Percentiles rank a stretch among this genome's conserved stretches.
phyloP scores from a whole-genome alignment of 2,888 invertebrate species.

The Marasmarcha lunaedactyla region DNA sequence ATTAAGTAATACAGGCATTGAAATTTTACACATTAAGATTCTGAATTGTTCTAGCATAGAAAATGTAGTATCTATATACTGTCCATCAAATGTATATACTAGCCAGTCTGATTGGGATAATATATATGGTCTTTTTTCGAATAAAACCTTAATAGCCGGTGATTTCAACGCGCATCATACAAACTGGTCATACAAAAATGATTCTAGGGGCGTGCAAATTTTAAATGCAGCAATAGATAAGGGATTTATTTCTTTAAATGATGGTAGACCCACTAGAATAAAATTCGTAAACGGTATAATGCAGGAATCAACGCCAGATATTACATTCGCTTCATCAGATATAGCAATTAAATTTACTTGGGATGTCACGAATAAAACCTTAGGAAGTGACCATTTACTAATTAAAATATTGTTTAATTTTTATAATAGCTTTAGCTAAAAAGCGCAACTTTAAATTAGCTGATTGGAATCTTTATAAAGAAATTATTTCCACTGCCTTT shows the following conservation, averaged over 20 bases:
- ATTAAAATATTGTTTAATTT: not conserved
- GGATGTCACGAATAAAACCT: not conserved
- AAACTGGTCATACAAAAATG: not conserved
- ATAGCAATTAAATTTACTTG: not conserved
- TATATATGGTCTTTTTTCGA: not conserved
- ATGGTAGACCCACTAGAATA: not conserved
- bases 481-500: too few relatives aligned
- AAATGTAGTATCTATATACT: not conserved
- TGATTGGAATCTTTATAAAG: not conserved
- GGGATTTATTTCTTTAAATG: not conserved
- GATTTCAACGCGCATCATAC: not conserved
- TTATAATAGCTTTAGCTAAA: not conserved
- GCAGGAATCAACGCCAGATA: not conserved
- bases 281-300: not conserved
- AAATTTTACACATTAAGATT: not conserved
- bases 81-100: not conserved
- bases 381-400: not conserved
- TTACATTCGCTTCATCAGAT: not conserved
- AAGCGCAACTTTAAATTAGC: not conserved
- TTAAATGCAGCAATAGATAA: not conserved
- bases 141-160: not conserved
- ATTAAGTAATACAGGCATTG: not conserved
- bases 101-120: not conserved
- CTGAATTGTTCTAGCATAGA: not conserved
- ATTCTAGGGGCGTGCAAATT: not conserved